These are phyloP conservation scores for Epistrophe eligans DNA, from an alignment of 2,888 invertebrate species.

Conservation along the genomic window DNA sequence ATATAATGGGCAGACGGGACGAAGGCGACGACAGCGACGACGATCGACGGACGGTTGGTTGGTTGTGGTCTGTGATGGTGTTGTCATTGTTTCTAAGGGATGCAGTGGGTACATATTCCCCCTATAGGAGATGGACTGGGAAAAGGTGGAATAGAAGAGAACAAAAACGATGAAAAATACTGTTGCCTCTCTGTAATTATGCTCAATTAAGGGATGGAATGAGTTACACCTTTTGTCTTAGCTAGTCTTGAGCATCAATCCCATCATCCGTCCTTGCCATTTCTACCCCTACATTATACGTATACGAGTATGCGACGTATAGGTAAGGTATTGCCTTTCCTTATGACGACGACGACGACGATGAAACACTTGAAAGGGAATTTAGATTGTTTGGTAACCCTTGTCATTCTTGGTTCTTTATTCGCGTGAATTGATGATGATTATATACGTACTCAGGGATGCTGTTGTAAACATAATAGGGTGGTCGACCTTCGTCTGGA, in stretches of 20 bases:
- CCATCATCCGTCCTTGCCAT: constrained; percentile 31
- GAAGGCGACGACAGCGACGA: not conserved
- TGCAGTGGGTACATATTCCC: constrained; percentile 12
- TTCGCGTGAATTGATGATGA: constrained; percentile 71
- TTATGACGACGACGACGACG: constrained; percentile 5
- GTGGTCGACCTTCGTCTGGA: constrained; percentile 62
- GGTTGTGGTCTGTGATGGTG: constrained; percentile 30
- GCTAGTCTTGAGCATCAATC: constrained; percentile 53
- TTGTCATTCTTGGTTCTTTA: constrained; percentile 28
- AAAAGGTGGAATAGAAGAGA: constrained; percentile 25
- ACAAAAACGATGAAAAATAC: constrained; percentile 35
- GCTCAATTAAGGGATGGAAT: constrained; percentile 74
- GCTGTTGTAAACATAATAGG: constrained; percentile 58
- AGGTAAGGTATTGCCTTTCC: constrained; percentile 12
- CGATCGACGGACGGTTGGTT: not conserved
- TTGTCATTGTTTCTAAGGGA: constrained; percentile 65
- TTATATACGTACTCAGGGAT: constrained; percentile 66
- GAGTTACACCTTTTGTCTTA: constrained; percentile 74
- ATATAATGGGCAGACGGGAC: not conserved
- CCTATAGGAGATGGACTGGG: not conserved
- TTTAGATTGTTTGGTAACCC: constrained; percentile 46
- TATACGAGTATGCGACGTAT: too few relatives aligned
- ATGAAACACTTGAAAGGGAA: constrained; percentile 49
- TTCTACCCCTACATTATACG: constrained; percentile 22
- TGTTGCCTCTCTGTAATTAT: constrained; percentile 67